Percentiles rank a stretch among this genome's conserved stretches.
phyloP scores from a whole-genome alignment of 2,113 vertebrate genomes.

The Pungitius pungitius region DNA sequence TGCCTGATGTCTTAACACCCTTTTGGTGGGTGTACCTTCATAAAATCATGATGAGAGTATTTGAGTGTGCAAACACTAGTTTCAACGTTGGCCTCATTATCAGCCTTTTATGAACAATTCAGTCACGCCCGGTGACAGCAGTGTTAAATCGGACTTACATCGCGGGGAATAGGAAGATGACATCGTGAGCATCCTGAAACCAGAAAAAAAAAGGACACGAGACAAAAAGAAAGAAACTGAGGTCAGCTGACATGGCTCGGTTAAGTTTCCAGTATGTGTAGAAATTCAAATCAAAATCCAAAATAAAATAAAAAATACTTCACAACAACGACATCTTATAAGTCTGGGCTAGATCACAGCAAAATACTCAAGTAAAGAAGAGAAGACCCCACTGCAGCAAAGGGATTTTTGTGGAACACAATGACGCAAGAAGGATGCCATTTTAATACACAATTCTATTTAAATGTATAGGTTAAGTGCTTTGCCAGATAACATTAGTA shows the following conservation, averaged over 20 bases:
- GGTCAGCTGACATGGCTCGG: constrained; percentile 75
- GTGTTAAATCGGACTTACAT: constrained; percentile 19
- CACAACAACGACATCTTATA: constrained; percentile 52
- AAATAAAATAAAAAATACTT: constrained; percentile 47
- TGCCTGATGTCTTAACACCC: constrained; percentile 1
- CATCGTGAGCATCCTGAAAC: constrained; percentile 12
- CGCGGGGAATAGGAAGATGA: constrained; percentile 2
- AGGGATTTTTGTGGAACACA: constrained; percentile 1
- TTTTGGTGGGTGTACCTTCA: neutral
- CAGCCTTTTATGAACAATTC: neutral
- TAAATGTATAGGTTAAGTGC: constrained; percentile 50
- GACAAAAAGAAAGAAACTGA: constrained; percentile 47
- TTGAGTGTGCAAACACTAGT: constrained; percentile 4
- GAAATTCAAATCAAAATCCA: too few relatives aligned
- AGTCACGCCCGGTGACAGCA: constrained; percentile 35
- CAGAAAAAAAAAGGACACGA: neutral
- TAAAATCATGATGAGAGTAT: constrained; percentile 1
- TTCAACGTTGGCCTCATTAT: constrained; percentile 22
- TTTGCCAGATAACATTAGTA: constrained; percentile 14
- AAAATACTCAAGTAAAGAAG: constrained; percentile 33
- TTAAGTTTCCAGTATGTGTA: constrained; percentile 69
- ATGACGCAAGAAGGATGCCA: neutral
- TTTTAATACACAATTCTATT: constrained; percentile 6
- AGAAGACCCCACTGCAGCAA: constrained; percentile 20
- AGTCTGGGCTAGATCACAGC: constrained; percentile 49